A percentile compares a stretch with the other conserved stretches of the same genome.
Evolutionary conservation across 1,140 invertebrate species (phyloP).

Genomic region (Drosophila lowei): DNA sequence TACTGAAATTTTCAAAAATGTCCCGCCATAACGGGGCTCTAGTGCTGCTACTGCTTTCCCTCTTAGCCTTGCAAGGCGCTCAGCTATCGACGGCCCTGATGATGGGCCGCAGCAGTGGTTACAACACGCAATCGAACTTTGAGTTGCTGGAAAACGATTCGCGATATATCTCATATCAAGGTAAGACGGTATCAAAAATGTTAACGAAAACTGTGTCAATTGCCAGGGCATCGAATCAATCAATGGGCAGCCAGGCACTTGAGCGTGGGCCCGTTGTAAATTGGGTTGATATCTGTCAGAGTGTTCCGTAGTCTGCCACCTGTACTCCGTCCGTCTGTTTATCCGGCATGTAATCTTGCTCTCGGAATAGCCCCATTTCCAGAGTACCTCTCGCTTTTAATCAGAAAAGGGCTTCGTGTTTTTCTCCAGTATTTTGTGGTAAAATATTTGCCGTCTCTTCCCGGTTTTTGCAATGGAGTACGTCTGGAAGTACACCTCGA

Average conservation of each 20-base stretch:
- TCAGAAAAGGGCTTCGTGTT: constrained; percentile 52
- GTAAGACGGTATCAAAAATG: constrained; percentile 74
- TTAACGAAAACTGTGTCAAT: constrained; percentile 65
- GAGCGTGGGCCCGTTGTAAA: constrained; percentile 37
- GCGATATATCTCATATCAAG: constrained; percentile 84
- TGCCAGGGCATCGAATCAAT: constrained; percentile 68
- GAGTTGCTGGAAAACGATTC: constrained; percentile 80
- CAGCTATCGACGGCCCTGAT: constrained; percentile 26
- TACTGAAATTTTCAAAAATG: constrained; percentile 73
- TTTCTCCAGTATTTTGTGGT: constrained; percentile 42
- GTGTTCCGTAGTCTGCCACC: constrained; percentile 25
- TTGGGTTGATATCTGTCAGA: constrained; percentile 65
- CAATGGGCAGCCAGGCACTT: constrained; percentile 28
- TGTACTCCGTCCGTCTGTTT: constrained; percentile 12
- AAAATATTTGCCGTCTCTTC: constrained; percentile 62
- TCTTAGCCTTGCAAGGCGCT: constrained; percentile 40
- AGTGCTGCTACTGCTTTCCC: constrained; percentile 45
- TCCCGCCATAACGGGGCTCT: constrained; percentile 34
- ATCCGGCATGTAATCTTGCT: constrained; percentile 11
- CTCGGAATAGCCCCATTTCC: constrained; percentile 16
- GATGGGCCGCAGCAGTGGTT: constrained; percentile 6
- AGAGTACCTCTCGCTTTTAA: constrained; percentile 42
- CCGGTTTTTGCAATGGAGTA: constrained; percentile 61
- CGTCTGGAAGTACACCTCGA: constrained; percentile 42
- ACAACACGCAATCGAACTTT: constrained; percentile 54